phyloP scores from a whole-genome alignment of 2,113 vertebrate genomes.

The Piliocolobus tephrosceles region DNA sequence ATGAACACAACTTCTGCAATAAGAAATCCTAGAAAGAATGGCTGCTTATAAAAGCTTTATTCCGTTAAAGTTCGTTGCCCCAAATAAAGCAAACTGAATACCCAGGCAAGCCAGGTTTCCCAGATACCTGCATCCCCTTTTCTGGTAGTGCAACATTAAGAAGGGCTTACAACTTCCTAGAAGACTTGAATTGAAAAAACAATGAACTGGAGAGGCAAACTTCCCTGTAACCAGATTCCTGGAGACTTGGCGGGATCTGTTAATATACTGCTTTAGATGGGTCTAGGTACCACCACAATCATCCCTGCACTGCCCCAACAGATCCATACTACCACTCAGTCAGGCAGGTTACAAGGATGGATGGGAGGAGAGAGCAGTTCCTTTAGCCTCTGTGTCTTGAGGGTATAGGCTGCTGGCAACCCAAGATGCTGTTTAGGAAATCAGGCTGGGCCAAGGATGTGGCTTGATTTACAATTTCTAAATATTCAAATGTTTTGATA shows the following conservation, averaged over 20 bases:
- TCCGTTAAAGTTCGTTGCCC: not conserved
- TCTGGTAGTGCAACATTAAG: not conserved
- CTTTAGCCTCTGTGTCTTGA: not conserved
- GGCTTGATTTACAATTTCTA: not conserved
- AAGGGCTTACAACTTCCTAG: not conserved
- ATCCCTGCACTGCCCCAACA: not conserved
- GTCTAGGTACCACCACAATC: not conserved
- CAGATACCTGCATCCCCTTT: not conserved
- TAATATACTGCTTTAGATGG: not conserved
- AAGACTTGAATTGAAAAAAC: not conserved
- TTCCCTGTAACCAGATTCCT: not conserved
- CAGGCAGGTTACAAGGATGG: not conserved
- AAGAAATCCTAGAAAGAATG: not conserved
- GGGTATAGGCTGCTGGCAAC: not conserved
- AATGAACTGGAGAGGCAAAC: not conserved
- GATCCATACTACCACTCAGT: not conserved
- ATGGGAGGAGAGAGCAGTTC: not conserved
- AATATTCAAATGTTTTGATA: slow-evolving; percentile 2
- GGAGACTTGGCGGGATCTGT: not conserved
- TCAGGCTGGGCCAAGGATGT: not conserved
- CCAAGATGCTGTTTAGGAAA: not conserved
- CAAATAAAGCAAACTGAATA: not conserved
- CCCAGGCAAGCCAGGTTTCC: not conserved
- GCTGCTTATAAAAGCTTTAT: not conserved
- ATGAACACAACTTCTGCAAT: not conserved